Evolutionary conservation across 2,888 invertebrate species (phyloP), one percentile per base, ranked within the genome.

Genomic region (Crossocerus cetratus): DNA sequence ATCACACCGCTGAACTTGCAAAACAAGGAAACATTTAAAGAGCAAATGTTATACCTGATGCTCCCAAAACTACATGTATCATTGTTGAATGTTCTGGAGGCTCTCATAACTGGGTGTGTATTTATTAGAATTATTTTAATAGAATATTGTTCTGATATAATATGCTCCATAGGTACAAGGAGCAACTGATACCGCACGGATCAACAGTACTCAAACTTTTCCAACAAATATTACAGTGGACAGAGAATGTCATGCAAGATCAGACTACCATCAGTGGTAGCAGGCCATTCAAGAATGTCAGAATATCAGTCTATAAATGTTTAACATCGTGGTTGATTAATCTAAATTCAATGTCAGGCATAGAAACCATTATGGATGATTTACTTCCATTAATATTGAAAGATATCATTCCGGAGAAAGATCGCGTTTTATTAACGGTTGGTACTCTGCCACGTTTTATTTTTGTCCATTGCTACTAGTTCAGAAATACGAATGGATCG

Each of bases 201-300:
- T 63, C 81, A 14, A 86, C 79, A 14, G 86, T 89, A 75, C 81
- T 89, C 44, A 77, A 86, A 59, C 73, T 89, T 2, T 81, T 86
- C 23, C 69, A 83, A 21, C 88, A 88, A 82, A 86, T 83, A 0
- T 73, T 90, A 4, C 81, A 83, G 49, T 89, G 88, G 88, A 86
- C 86, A 8, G 81, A 82, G 43, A 75, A 71, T 49, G 42, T 69
- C 8, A 61, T 65, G n/a, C 69, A 82, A n/a, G 74, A 77, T 65
- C 71, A 79, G 60, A 69, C 58, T 18, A 86, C 87, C 0, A 80
- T 87, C 23, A 72, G 72, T 44, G 81, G 80, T 3, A 67, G 66
- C 61, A 87, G 85, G 78, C 82, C 86, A 42, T 86, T 84, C 49
- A 83, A 65, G 75, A 83, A 76, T 65, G 69, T 87, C 2, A 81